phyloP scores from a whole-genome alignment of 2,888 invertebrate genomes.

The Hyalella azteca region DNA sequence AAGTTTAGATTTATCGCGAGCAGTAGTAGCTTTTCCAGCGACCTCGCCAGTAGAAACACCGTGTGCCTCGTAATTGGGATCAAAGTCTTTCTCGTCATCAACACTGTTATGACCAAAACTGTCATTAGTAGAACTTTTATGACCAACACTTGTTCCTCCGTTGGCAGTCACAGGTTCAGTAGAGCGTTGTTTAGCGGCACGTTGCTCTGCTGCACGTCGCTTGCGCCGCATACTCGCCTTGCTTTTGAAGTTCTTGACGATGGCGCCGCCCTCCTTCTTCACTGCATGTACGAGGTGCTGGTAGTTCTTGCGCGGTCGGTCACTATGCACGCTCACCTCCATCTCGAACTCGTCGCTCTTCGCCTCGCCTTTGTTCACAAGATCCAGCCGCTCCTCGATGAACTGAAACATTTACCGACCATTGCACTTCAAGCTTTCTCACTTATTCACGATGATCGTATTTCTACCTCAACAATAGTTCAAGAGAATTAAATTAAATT shows the following conservation, averaged over 20 bases:
- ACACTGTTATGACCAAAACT: no score
- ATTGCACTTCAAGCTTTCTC: not conserved
- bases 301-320: conserved; percentile 70
- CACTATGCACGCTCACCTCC: conserved; percentile 77
- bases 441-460: not conserved
- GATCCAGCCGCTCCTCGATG: conserved; percentile 89
- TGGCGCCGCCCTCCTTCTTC: conserved; percentile 80
- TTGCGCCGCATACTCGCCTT: conserved; percentile 69
- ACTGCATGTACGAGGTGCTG: conserved; percentile 81
- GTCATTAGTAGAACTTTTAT: no score
- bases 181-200: no score
- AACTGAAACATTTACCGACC: conserved; percentile 76
- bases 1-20: no score
- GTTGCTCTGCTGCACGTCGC: conserved; percentile 41
- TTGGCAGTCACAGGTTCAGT: no score
- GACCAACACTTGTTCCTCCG: no score
- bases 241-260: conserved; percentile 85
- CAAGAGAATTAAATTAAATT: no score
- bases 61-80: no score
- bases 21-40: no score
- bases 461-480: not conserved
- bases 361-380: conserved; percentile 90
- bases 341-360: conserved; percentile 95
- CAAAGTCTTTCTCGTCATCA: no score
- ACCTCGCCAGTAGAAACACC: no score